These are phyloP conservation scores for Didymodactylos carnosus DNA, from an alignment of 2,888 invertebrate genomes.

Conservation along the genomic window DNA sequence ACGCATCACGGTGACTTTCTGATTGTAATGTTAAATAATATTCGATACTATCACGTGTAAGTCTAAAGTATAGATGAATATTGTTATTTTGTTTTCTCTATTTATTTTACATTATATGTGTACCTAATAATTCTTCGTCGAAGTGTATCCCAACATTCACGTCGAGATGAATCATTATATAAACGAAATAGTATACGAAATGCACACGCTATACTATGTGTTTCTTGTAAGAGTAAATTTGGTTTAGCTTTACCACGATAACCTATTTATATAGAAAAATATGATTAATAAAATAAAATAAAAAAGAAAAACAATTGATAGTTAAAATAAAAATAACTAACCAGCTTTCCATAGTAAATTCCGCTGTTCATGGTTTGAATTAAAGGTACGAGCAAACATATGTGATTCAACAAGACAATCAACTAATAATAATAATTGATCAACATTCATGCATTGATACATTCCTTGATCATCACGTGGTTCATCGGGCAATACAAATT, in stretches of 20 bases:
- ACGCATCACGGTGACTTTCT: constrained; percentile 77
- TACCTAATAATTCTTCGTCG: constrained; percentile 5
- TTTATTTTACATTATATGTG: too few species aligned
- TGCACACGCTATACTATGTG: constrained; percentile 76
- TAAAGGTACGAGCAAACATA: constrained; percentile 73
- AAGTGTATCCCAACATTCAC: not conserved
- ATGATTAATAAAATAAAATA: constrained; percentile 25
- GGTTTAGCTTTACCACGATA: constrained; percentile 58
- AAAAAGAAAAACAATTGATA: too few species aligned
- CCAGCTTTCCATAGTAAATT: constrained; percentile 87
- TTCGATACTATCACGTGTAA: constrained; percentile 68
- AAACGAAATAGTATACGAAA: constrained; percentile 78
- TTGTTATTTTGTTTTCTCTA: not conserved
- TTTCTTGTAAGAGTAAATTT: constrained; percentile 78
- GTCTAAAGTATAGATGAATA: constrained; percentile 31
- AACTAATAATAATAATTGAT: constrained; percentile 63
- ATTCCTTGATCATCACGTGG: constrained; percentile 53
- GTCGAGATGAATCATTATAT: constrained; percentile 53
- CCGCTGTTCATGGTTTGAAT: constrained; percentile 74
- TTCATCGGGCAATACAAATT: constrained; percentile 31
- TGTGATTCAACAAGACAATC: constrained; percentile 79
- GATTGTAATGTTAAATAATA: constrained; percentile 70
- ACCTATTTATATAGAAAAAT: constrained; percentile 40
- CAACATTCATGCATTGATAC: constrained; percentile 64
- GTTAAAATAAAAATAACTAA: not conserved